Base-by-base conservation (phyloP, 1,140 invertebrate genomes). In the Orchestia grillus region DNA sequence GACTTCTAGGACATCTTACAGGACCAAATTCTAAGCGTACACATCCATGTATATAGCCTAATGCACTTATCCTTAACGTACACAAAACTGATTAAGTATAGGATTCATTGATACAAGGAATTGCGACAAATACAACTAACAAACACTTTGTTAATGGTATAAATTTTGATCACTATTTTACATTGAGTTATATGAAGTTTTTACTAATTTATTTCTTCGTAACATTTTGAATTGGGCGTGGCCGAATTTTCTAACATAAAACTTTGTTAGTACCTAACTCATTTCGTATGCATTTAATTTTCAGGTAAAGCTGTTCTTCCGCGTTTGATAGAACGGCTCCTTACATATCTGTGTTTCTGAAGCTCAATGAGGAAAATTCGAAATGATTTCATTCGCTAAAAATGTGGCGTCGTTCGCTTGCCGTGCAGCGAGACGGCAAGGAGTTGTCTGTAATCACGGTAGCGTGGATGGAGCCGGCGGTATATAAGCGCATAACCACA, bases 401-500 rank as follows among this genome's bases (percentile, higher is more conserved):
- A 77, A 77, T 77, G 62, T 77, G 36, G 62, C 62, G 62, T 19
- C 62, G 36, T 77, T 77, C 28, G 62, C 11, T 77, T 77, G 11
- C 47, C 87, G 88, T 43, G 88, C 44, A 42, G 88, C 16, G 44
- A 42, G 88, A 43, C 88, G 88, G 88, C 88, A 23, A 92, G 90
- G 92, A 44, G 44, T 40, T 94, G 92, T 6, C 44, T 42, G 43
- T 45, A 47, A 94, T 94, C 43, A 94, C 92, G 43, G 92, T 47
- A 44, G 43, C 92, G 44, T 15, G 92, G 19, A 94, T 19, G 36
- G 3, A 11, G 44, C 92, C 92, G 92, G 92, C 92, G 92, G 92
- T 94, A 94, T 94, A 94, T 94, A 94, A 94, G 92, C 8, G 36
- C 43, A 6, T 47, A 44, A 45, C 44, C 92, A 15, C 92, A 42